phyloP scores from a whole-genome alignment of 2,797 vertebrate genomes.

The Phoxinus dragarum region DNA sequence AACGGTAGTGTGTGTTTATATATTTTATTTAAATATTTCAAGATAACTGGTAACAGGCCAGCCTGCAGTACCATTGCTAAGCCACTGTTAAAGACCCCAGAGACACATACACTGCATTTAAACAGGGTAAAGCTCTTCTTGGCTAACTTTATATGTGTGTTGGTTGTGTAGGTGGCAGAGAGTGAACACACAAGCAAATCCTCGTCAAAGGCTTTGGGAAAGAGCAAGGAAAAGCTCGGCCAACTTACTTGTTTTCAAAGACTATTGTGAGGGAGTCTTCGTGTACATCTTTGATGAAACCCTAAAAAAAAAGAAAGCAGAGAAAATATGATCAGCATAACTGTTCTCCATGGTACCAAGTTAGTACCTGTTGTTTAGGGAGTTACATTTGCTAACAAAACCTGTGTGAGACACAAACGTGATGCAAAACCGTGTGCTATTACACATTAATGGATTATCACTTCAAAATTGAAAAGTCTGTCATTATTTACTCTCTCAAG shows the following conservation, averaged over 20 bases:
- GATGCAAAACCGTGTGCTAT: not conserved
- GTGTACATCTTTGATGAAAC: constrained; percentile 92
- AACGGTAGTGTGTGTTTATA: not conserved
- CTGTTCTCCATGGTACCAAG: not conserved
- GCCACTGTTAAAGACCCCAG: not conserved
- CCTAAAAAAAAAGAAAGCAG: constrained; percentile 70
- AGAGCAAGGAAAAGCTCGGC: not conserved
- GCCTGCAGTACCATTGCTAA: not conserved
- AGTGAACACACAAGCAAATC: not conserved
- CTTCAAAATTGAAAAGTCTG: too few species aligned
- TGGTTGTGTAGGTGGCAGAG: constrained; percentile 18
- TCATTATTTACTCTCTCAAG: too few species aligned
- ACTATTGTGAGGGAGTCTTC: constrained; percentile 93
- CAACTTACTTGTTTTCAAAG: constrained; percentile 95
- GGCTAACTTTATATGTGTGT: not conserved
- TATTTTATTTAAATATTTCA: not conserved
- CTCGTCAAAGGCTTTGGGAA: not conserved
- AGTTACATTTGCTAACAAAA: not conserved
- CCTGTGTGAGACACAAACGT: not conserved
- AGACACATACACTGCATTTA: not conserved
- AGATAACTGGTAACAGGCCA: not conserved
- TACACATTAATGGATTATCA: not conserved
- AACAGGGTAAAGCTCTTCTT: not conserved
- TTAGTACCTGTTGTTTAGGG: not conserved
- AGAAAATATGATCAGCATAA: not conserved